Evolutionary conservation across 2,113 vertebrate species (phyloP).

Genomic region (Sterna hirundo): DNA sequence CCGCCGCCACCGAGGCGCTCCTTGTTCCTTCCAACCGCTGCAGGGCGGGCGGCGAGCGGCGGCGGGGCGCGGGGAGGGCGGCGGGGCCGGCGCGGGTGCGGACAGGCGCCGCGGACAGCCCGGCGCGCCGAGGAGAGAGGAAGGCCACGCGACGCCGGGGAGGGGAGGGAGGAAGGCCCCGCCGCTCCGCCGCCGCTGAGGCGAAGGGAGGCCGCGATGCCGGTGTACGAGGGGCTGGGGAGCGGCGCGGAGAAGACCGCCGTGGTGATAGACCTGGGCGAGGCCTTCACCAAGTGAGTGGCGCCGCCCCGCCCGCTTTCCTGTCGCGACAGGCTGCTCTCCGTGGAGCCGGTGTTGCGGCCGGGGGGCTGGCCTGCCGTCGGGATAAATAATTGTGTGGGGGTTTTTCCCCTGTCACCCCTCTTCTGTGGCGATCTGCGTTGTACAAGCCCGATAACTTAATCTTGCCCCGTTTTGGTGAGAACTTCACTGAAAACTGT

Average conservation of each 20-base stretch:
- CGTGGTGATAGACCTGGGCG: constrained; percentile 91
- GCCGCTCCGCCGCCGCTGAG: not conserved
- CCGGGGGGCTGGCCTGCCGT: not conserved
- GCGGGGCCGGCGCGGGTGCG: too few relatives aligned
- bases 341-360: not conserved
- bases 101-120: not conserved
- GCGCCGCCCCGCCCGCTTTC: not conserved
- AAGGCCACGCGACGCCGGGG: not conserved
- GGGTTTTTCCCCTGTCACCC: fast-evolving
- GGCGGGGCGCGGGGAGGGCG: not conserved
- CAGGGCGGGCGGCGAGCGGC: too few relatives aligned
- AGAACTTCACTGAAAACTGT: not conserved
- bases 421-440: not conserved
- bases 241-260: constrained; percentile 95
- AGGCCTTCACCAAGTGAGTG: constrained; percentile 94
- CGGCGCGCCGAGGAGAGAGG: not conserved
- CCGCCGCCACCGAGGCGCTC: not conserved
- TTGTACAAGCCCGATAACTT: not conserved
- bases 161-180: not conserved
- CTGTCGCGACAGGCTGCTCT: not conserved
- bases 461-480: not conserved
- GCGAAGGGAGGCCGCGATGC: constrained; percentile 71
- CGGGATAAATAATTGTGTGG: too few relatives aligned
- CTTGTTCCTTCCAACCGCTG: fast-evolving
- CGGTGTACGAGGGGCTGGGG: constrained; percentile 91